Conservation (phyloP, 2,888 invertebrate genomes). For the Metallyticus violacea region DNA sequence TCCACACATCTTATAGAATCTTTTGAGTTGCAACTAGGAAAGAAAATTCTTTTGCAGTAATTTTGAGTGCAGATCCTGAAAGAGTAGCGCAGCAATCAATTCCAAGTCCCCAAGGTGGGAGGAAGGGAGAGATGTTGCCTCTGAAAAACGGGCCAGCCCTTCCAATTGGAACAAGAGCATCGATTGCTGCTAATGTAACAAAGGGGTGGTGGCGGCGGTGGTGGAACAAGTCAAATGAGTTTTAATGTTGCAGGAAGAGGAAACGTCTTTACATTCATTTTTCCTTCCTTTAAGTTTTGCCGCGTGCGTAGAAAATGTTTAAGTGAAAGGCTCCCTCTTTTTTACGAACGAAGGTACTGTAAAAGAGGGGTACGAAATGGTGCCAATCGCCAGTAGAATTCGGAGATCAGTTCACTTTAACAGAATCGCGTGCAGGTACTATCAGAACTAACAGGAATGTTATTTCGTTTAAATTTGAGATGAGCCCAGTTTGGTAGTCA, state of each 20-base stretch:
- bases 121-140: neutral
- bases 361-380: too few species aligned
- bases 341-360: too few species aligned
- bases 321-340: too few species aligned
- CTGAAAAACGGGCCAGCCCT: neutral
- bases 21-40: neutral
- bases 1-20: neutral
- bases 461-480: too few species aligned
- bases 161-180: neutral
- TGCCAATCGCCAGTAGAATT: too few species aligned
- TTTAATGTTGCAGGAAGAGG: neutral
- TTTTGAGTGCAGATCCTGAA: neutral
- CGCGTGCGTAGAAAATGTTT: neutral
- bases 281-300: neutral
- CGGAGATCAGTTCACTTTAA: too few species aligned
- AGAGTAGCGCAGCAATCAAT: neutral
- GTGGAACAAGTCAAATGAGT: neutral
- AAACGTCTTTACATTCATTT: neutral
- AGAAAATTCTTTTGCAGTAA: neutral
- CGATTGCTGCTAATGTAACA: conserved; percentile 3
- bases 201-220: neutral
- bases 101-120: neutral
- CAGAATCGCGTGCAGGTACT: too few species aligned
- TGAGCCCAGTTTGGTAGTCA: too few species aligned
- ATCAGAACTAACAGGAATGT: too few species aligned